Evolutionary conservation across 2,888 invertebrate species (phyloP).

Genomic region (Megaustenia siamemsis): DNA sequence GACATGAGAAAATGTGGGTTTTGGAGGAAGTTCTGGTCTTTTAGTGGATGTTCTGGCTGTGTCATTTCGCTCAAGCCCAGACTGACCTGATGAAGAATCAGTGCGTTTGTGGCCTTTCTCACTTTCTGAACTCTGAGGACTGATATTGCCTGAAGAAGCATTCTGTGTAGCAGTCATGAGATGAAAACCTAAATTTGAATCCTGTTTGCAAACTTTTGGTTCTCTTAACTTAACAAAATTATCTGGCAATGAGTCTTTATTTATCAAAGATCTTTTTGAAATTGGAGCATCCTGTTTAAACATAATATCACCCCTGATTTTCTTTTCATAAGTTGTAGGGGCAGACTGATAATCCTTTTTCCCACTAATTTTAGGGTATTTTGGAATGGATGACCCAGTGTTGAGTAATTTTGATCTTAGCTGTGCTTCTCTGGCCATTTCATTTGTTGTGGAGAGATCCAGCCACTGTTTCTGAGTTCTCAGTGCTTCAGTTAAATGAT

Average conservation of each 20-base stretch:
- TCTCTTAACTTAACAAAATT: constrained; percentile 6
- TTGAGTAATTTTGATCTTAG: constrained; percentile 3
- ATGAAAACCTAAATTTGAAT: constrained; percentile 5
- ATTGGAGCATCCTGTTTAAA: constrained; percentile 13
- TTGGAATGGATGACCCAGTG: not conserved
- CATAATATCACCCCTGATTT: not conserved
- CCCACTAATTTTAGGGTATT: constrained; percentile 1
- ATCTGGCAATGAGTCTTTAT: constrained; percentile 14
- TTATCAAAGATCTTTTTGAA: constrained; percentile 7
- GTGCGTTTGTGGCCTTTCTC: constrained; percentile 51
- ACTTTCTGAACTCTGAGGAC: constrained; percentile 58
- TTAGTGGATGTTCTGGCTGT: constrained; percentile 42
- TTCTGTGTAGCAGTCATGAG: constrained; percentile 15
- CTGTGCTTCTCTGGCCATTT: constrained; percentile 34
- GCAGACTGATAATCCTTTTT: not conserved
- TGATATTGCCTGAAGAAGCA: constrained; percentile 55
- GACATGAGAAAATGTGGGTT: constrained; percentile 68
- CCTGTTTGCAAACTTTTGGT: constrained; percentile 14
- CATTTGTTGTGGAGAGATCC: constrained; percentile 45
- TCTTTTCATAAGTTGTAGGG: not conserved
- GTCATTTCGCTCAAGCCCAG: constrained; percentile 50
- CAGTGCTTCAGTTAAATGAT: constrained; percentile 17
- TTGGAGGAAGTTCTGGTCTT: constrained; percentile 67
- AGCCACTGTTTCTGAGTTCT: constrained; percentile 49
- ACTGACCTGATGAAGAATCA: constrained; percentile 49